Conservation (phyloP, 2,113 vertebrate species). For the Papio anubis region DNA sequence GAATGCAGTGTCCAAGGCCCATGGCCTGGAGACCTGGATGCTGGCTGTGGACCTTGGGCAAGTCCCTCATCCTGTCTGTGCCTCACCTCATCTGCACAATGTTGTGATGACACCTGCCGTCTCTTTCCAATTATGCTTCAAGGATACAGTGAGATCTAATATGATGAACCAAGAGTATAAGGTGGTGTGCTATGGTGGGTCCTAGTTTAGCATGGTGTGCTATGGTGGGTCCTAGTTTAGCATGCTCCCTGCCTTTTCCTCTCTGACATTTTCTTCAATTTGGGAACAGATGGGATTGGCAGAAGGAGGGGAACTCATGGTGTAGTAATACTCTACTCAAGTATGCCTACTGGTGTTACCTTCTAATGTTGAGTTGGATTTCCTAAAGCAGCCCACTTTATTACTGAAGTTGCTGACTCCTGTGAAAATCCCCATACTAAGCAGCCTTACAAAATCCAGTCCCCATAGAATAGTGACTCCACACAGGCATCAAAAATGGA, state of each 20-base stretch:
- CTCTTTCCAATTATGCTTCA: background rate
- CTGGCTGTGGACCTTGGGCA: background rate
- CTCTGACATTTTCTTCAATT: background rate
- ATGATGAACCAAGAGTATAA: background rate
- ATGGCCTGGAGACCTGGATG: background rate
- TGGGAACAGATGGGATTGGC: background rate
- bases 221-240: background rate
- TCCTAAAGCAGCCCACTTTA: background rate
- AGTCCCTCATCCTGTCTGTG: background rate
- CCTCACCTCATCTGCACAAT: background rate
- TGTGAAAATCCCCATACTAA: background rate
- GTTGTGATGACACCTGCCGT: background rate
- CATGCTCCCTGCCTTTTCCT: background rate
- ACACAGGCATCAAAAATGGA: background rate
- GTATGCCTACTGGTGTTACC: background rate
- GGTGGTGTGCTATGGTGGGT: background rate
- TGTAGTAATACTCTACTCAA: background rate
- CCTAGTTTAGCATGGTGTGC: background rate
- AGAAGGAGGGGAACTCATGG: background rate
- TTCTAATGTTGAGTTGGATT: background rate
- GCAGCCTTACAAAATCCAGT: constrained; percentile 43
- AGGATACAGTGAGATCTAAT: background rate
- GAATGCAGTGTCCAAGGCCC: background rate
- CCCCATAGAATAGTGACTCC: background rate
- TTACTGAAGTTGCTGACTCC: background rate